A percentile compares a stretch with the other conserved stretches of the same genome.
Conservation (phyloP, 2,113 vertebrate genomes). For the Corapipo altera region DNA sequence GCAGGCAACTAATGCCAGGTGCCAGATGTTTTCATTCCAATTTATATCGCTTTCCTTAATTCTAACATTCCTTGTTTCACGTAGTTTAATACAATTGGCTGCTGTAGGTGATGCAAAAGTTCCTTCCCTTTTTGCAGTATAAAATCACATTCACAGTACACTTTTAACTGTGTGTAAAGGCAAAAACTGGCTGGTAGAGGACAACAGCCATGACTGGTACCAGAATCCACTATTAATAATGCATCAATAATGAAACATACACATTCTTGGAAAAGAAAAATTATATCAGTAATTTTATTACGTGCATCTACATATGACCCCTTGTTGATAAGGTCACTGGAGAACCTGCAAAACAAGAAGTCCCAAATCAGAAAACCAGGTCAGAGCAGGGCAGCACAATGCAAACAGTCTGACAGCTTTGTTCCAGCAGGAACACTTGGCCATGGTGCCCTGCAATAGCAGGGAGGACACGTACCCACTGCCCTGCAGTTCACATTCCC, state of each 20-base stretch:
- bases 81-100: background rate
- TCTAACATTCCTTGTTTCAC: background rate
- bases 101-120: background rate
- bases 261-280: background rate
- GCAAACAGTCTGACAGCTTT: background rate
- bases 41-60: background rate
- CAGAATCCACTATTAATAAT: background rate
- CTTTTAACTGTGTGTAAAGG: rapidly evolving
- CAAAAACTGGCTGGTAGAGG: background rate
- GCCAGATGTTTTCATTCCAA: background rate
- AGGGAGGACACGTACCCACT: rapidly evolving
- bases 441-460: rapidly evolving
- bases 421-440: background rate
- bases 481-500: rapidly evolving
- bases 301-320: background rate
- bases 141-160: rapidly evolving
- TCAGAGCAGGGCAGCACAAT: background rate
- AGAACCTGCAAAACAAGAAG: conserved; percentile 55
- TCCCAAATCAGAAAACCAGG: background rate
- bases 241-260: background rate
- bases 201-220: rapidly evolving
- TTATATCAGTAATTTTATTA: conserved; percentile 66
- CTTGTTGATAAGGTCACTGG: background rate
- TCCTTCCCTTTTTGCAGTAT: background rate
- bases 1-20: background rate